These are phyloP conservation scores for Microplitis manilae DNA, from an alignment of 2,888 invertebrate genomes.

Conservation along the genomic window DNA sequence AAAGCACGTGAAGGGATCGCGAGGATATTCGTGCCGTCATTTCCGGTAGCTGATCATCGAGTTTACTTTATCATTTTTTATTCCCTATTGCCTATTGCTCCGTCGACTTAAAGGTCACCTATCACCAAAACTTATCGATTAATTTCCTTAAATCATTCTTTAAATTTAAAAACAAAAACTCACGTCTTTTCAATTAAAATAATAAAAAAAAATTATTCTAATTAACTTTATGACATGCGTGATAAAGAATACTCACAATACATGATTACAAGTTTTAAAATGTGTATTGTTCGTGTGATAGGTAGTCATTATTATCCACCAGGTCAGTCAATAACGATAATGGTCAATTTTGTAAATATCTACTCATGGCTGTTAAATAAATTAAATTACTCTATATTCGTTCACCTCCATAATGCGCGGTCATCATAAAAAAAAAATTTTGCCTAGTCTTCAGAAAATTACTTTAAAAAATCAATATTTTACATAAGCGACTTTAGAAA, in stretches of 20 bases:
- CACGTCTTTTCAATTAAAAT: too few relatives aligned
- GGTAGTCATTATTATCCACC: conserved; percentile 22
- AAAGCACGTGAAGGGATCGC: conserved; percentile 28
- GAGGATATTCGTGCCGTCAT: conserved; percentile 45
- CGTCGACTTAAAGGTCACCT: too few relatives aligned
- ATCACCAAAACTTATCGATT: too few relatives aligned
- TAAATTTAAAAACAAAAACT: too few relatives aligned
- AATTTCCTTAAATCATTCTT: too few relatives aligned
- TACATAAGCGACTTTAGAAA: too few relatives aligned
- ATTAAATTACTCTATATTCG: conserved; percentile 52
- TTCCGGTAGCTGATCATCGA: conserved; percentile 47
- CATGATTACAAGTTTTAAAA: neutral
- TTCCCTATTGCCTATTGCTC: neutral
- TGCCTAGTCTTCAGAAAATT: too few relatives aligned
- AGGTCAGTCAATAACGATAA: conserved; percentile 57
- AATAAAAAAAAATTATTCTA: neutral
- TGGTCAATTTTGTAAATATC: conserved; percentile 52
- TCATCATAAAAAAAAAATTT: too few relatives aligned
- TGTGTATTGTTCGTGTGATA: conserved; percentile 3
- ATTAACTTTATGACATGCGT: neutral
- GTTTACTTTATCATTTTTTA: conserved; percentile 20
- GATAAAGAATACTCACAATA: neutral
- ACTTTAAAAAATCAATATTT: too few relatives aligned
- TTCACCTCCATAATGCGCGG: conserved; percentile 18
- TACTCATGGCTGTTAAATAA: conserved; percentile 53